Percentiles rank a stretch among this genome's conserved stretches.
Evolutionary conservation across 2,797 vertebrate genomes (phyloP).

Genomic region (Sandelia bainsii): DNA sequence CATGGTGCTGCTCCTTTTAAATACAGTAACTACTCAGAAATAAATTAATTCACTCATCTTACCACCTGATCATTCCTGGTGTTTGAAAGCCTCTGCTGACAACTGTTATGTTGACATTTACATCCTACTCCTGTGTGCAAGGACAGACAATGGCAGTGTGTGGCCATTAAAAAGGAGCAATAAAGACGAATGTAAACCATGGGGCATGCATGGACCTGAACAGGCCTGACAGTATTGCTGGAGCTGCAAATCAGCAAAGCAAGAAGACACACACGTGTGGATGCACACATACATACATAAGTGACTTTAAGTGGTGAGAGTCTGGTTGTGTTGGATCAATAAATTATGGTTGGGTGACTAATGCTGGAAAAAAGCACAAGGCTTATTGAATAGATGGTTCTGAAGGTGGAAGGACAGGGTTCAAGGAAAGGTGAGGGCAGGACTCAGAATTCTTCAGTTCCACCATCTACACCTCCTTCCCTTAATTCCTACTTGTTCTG

Average conservation of each 20-base stretch:
- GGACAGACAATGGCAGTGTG: conserved; percentile 15
- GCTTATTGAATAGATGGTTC: conserved; percentile 45
- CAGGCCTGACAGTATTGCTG: conserved; percentile 35
- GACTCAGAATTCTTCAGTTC: conserved; percentile 15
- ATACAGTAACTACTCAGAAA: not conserved
- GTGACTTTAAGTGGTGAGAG: conserved; percentile 59
- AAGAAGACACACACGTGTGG: conserved; percentile 11
- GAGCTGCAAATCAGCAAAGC: conserved; percentile 32
- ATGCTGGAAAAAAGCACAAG: conserved; percentile 46
- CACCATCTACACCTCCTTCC: conserved; percentile 12
- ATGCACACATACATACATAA: conserved; percentile 30
- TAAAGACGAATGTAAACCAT: conserved; percentile 51
- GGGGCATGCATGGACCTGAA: conserved; percentile 51
- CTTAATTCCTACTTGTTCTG: not conserved
- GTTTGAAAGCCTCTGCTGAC: conserved; percentile 1
- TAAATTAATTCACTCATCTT: not conserved
- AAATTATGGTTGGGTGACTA: conserved; percentile 60
- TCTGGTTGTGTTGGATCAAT: conserved; percentile 57
- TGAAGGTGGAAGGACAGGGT: conserved; percentile 58
- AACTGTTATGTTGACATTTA: not conserved
- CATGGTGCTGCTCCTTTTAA: not conserved
- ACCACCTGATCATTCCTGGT: not conserved
- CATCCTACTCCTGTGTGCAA: conserved; percentile 19
- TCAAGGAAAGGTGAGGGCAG: conserved; percentile 67
- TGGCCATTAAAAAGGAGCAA: conserved; percentile 25